Base-by-base conservation (phyloP, 1,140 invertebrate genomes). In the Apis dorsata region DNA sequence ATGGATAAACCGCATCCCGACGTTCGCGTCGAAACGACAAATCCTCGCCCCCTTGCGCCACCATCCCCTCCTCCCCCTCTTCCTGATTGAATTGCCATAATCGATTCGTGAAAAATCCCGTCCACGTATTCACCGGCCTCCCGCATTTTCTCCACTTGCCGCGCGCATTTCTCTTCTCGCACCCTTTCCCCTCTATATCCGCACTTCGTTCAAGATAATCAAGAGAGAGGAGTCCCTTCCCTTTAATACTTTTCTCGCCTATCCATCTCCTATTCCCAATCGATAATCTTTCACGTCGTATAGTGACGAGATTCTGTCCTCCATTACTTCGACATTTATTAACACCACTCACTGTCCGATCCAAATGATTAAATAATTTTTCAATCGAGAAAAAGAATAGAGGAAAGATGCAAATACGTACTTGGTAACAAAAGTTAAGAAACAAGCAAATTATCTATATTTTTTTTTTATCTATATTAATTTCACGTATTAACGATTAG, bases 51-150 rank as follows among this genome's bases (percentile, higher is more conserved):
- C 83, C 44, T n/a, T 49, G 21, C 19, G 12, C 53, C 53, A 34
- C 34, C 34, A 7, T 28, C 62, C 44, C 66, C 13, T 9, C 15
- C 15, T 28, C 44, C 11, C 12, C 55, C 1, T 19, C 24, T 63
- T 66, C 51, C 71, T 73, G 81, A 89, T 88, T 89, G 87, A 88
- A 89, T 89, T 86, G 88, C 88, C 88, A 89, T 89, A 89, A 89
- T 89, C 88, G 87, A 89, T 89, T 84, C 63, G 68, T 76, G 85
- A 87, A 89, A 89, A 89, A 89, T 89, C 88, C 85, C 76, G 83
- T 72, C 66, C 87, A 78, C 84, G 86, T 84, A 88, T 86, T 88
- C 87, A 79, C 59, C 73, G n/a, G 69, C 51, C 86, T 88, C 81
- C 73, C 79, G 72, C 75, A 81, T 88, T 85, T 83, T 69, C 72